Evolutionary conservation across 1,140 invertebrate genomes (phyloP).

Genomic region (Bombus haemorrhoidalis): DNA sequence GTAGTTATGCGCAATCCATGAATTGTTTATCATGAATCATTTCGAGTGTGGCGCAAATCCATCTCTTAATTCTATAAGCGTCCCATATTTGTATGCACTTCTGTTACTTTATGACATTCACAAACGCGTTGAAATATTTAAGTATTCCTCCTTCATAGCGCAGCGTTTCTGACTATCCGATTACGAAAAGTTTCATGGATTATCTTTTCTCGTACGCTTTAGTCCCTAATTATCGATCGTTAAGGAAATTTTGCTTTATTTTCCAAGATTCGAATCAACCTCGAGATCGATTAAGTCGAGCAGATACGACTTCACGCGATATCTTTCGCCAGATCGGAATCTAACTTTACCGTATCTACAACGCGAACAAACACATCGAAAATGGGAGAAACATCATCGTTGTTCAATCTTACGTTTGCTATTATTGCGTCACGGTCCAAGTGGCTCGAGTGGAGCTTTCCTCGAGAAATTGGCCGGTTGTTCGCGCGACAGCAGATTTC

Average conservation of each 20-base stretch:
- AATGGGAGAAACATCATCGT: neutral
- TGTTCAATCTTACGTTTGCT: neutral
- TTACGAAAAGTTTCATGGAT: neutral
- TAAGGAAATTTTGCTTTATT: too few species aligned
- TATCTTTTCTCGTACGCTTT: neutral
- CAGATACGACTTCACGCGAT: neutral
- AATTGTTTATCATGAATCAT: slow-evolving; percentile 7
- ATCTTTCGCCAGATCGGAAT: neutral
- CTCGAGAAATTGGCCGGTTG: neutral
- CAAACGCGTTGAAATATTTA: neutral
- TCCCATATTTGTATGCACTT: neutral
- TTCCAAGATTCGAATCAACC: neutral
- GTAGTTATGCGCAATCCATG: neutral
- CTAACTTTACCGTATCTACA: neutral
- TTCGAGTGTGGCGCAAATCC: neutral
- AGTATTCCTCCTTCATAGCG: too few species aligned
- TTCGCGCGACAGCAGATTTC: neutral
- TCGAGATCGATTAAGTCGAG: neutral
- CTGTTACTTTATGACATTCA: too few species aligned
- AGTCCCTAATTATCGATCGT: neutral
- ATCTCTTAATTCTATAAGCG: neutral
- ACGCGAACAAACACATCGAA: neutral
- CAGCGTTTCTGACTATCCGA: neutral
- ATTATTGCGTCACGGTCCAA: too few species aligned
- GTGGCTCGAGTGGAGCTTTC: too few species aligned